phyloP scores from a whole-genome alignment of 1,140 invertebrate species.

The Venturia canescens region DNA sequence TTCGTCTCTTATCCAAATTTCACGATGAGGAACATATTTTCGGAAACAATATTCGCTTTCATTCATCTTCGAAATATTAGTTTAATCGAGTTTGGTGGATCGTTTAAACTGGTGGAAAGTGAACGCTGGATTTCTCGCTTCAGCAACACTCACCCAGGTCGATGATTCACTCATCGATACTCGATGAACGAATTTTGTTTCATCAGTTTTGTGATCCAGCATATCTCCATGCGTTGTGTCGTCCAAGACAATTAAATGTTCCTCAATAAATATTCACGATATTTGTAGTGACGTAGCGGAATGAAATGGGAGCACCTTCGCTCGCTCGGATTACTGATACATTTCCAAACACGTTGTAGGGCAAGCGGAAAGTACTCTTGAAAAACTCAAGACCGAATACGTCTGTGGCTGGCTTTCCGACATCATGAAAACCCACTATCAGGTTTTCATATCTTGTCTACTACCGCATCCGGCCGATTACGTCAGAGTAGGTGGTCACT shows the following conservation, averaged over 20 bases:
- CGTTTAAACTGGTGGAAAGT: background rate
- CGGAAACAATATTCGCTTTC: slow-evolving; percentile 36
- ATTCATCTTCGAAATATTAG: slow-evolving; percentile 37
- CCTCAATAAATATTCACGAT: slow-evolving; percentile 34
- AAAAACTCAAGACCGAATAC: slow-evolving; percentile 95
- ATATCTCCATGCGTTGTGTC: slow-evolving; percentile 18
- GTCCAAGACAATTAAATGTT: slow-evolving; percentile 35
- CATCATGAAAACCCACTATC: slow-evolving; percentile 91
- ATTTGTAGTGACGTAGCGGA: slow-evolving; percentile 16
- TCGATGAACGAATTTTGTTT: background rate
- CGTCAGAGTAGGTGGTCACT: slow-evolving; percentile 94
- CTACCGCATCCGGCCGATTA: slow-evolving; percentile 93
- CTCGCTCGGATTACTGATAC: slow-evolving; percentile 44
- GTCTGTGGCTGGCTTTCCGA: slow-evolving; percentile 94
- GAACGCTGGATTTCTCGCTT: background rate
- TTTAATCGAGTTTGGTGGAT: slow-evolving; percentile 35
- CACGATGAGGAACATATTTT: slow-evolving; percentile 37
- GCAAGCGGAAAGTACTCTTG: slow-evolving; percentile 90
- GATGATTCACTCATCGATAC: background rate
- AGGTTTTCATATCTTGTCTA: slow-evolving; percentile 90
- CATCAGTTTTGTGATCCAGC: background rate
- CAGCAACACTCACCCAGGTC: background rate
- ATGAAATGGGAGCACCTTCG: slow-evolving; percentile 41
- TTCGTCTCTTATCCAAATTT: slow-evolving; percentile 6
- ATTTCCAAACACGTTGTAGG: slow-evolving; percentile 76